Conservation (phyloP, 2,113 vertebrate species). For the Pelusios castaneus region DNA sequence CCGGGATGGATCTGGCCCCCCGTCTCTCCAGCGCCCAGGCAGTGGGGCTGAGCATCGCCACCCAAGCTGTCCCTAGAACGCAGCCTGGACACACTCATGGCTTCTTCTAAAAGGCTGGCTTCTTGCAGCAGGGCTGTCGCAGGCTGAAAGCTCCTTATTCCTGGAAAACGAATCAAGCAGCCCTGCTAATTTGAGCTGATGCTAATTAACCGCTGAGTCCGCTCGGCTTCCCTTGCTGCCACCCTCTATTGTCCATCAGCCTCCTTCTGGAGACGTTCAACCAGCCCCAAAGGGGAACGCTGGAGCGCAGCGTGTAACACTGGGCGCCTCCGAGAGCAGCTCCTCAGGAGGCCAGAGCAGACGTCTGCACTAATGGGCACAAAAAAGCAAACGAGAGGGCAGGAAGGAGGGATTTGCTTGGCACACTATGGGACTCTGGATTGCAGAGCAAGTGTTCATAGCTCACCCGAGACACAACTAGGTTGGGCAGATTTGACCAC, state of each 20-base stretch:
- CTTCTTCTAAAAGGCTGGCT: too few species aligned
- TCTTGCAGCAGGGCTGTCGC: background rate
- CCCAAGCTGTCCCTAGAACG: too few species aligned
- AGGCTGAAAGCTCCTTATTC: background rate
- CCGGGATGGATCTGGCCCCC: background rate
- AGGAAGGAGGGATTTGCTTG: background rate
- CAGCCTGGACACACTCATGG: too few species aligned
- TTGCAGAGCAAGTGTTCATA: background rate
- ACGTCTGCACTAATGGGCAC: background rate
- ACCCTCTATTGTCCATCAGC: background rate
- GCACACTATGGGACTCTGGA: background rate
- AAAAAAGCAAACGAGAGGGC: background rate
- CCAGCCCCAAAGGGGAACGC: background rate
- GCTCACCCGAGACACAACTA: background rate
- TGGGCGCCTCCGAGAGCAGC: background rate
- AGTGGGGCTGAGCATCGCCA: too few species aligned
- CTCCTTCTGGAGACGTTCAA: accelerated
- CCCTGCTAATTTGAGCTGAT: background rate
- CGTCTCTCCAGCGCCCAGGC: background rate
- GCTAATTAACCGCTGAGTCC: background rate
- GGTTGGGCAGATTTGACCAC: background rate
- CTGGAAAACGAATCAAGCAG: too few species aligned
- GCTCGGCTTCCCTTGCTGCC: background rate
- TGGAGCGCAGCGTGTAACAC: background rate
- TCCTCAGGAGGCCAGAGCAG: background rate